Conservation (phyloP, 2,113 vertebrate genomes). For the Rousettus leschenaultii region DNA sequence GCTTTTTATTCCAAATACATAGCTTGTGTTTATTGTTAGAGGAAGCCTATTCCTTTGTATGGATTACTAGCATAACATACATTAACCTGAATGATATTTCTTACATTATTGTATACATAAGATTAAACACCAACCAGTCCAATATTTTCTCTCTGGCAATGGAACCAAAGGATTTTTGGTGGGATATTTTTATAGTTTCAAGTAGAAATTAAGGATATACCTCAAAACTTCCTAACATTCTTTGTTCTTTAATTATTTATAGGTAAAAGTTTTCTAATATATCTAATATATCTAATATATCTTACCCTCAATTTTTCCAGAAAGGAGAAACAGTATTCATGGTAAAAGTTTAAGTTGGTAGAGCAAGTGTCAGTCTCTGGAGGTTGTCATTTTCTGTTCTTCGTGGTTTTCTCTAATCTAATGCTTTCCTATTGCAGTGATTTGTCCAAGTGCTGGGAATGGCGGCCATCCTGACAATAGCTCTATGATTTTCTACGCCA, state of each 20-base stretch:
- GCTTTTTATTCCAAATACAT: background rate
- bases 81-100: background rate
- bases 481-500: slow-evolving; percentile 69
- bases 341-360: background rate
- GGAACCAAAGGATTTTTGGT: background rate
- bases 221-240: background rate
- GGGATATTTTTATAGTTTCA: background rate
- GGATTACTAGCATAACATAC: background rate
- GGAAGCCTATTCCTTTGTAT: background rate
- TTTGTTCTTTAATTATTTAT: background rate
- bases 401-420: background rate
- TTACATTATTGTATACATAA: background rate
- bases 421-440: slow-evolving; percentile 82
- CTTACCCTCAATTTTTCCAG: background rate
- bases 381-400: background rate
- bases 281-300: too few relatives aligned
- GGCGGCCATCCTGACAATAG: slow-evolving; percentile 61
- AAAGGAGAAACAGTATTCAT: background rate
- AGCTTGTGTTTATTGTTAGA: background rate
- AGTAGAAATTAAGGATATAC: background rate
- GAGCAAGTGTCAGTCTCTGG: background rate
- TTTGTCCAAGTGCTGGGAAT: slow-evolving; percentile 86
- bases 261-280: background rate
- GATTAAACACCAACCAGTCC: background rate
- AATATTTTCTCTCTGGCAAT: background rate